phyloP scores from a whole-genome alignment of 64 coral and sea anemone species.

The Montipora efflorescens region DNA sequence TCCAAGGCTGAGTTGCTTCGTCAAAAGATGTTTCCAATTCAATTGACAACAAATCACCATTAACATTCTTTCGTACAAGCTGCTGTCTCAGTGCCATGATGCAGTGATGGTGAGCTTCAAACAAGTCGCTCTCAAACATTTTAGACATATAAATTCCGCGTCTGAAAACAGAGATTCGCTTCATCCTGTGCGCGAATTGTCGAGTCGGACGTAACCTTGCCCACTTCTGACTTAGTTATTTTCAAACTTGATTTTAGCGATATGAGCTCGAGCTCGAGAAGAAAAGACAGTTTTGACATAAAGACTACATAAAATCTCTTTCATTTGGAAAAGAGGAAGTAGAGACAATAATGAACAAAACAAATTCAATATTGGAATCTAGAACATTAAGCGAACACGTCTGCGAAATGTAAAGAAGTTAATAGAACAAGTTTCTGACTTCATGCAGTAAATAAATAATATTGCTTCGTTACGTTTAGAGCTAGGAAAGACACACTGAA shows the following conservation, averaged over 20 bases:
- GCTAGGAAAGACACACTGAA: not conserved
- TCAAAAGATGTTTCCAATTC: conserved; percentile 10
- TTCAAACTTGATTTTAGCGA: no score
- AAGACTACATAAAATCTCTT: not conserved
- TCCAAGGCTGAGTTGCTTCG: not conserved
- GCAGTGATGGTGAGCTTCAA: not conserved
- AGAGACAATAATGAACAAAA: no score
- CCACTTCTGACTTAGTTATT: not conserved
- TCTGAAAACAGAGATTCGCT: no score
- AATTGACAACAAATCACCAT: not conserved
- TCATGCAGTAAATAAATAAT: not conserved
- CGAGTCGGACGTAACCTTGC: not conserved
- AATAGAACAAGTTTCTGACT: not conserved
- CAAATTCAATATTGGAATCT: not conserved
- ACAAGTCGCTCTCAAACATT: not conserved
- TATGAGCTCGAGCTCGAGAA: no score
- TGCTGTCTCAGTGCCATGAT: not conserved
- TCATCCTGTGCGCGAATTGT: no score
- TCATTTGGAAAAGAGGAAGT: no score
- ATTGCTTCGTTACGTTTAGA: no score
- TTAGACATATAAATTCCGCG: not conserved
- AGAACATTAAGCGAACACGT: not conserved
- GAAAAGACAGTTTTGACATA: no score
- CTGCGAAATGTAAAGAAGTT: not conserved
- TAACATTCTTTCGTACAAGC: conserved; percentile 7